A percentile compares a stretch with the other conserved stretches of the same genome.
phyloP scores from a whole-genome alignment of 2,888 invertebrate genomes.

The Tachina lurida region DNA sequence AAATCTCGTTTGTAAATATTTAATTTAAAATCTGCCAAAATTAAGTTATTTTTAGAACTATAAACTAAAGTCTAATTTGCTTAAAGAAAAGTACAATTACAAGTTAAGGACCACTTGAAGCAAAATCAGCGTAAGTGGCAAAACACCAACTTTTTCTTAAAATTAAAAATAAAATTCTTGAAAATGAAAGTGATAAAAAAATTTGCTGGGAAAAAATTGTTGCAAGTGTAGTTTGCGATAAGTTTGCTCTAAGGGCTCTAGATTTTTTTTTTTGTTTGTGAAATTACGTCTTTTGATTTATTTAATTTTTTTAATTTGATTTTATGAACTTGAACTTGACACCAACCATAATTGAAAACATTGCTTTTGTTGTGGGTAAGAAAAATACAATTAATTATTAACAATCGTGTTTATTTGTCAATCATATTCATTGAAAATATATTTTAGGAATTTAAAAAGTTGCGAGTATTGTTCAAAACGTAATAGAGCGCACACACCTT shows the following conservation, averaged over 20 bases:
- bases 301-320: background rate
- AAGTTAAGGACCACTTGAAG: too few species aligned
- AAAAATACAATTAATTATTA: constrained; percentile 45
- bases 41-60: too few species aligned
- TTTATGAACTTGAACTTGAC: constrained; percentile 55
- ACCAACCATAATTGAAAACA: background rate
- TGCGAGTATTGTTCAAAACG: constrained; percentile 21
- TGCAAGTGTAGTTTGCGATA: background rate
- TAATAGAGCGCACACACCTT: constrained; percentile 14
- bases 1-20: too few species aligned
- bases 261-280: background rate
- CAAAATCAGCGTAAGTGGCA: too few species aligned
- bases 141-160: too few species aligned
- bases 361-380: constrained; percentile 19
- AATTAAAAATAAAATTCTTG: too few species aligned
- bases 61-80: too few species aligned
- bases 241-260: background rate
- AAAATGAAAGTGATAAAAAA: too few species aligned
- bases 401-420: constrained; percentile 10
- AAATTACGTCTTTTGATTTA: background rate
- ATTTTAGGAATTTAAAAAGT: constrained; percentile 30
- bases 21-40: too few species aligned
- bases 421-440: background rate
- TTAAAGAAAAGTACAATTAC: too few species aligned
- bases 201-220: too few species aligned